Evolutionary conservation across 1,140 invertebrate species (phyloP), one percentile per base, ranked within the genome.

Genomic region (Hycleus phaleratus): DNA sequence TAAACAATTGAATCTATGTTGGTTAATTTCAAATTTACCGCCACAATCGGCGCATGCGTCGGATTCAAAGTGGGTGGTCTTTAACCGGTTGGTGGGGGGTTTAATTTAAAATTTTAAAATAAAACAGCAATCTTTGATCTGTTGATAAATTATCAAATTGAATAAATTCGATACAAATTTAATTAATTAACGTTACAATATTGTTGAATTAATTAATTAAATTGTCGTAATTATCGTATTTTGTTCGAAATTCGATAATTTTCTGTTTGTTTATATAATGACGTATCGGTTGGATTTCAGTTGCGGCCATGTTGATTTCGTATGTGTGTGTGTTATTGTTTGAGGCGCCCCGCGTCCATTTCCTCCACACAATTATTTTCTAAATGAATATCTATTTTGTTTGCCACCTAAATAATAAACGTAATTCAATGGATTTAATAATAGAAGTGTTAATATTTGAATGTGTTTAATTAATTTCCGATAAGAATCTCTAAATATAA

Each of bases 301-400:
- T 59, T 46, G 60, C 62, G 39, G 70, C 70, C 70, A 70, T 71
- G 52, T 71, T 70, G 67, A 50, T 67, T 68, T 59, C 44, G 46
- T 63, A 18, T 18, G 18, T 18, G 53, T 42, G 40, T 70, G 70
- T 71, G 18, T 71, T 71, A 70, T 70, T 70, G 67, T 71, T 70
- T 70, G 65, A 58, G 61, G 67, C 70, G 60, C 70, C 70, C 70
- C 70, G 65, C 70, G 65, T 58, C 68, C 63, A 58, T 63, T 62
- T 49, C 46, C 40, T n/a, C 40, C 9, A 42, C n/a, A 42, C 40
- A 4, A 10, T n/a, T 11, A 42, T n/a, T 42, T 42, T 10, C 3
- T 42, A 5, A 10, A 42, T 18, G 18, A 42, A 42, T 4, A 42
- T 11, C 9, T 4, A 42, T 42, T 42, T 42, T 42, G 18, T 18